Conservation (phyloP, 1,140 invertebrate genomes). For the Lasioglossum albipes region DNA sequence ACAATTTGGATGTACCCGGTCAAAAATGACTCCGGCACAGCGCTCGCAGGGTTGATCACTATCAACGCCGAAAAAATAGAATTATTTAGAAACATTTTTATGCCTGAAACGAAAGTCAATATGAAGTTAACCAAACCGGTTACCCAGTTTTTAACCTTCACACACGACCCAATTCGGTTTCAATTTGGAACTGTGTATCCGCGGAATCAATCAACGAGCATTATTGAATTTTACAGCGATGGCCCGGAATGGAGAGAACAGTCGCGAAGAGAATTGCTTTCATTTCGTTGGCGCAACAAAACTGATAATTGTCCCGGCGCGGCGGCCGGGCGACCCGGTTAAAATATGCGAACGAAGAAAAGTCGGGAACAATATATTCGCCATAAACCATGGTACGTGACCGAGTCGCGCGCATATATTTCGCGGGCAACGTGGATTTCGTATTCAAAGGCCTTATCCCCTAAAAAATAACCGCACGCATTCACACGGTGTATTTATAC, state of each 20-base stretch:
- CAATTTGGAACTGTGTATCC: too few relatives aligned
- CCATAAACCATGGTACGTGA: constrained; percentile 2
- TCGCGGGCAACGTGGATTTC: not conserved
- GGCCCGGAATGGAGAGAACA: not conserved
- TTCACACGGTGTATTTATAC: constrained; percentile 36
- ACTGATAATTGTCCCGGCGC: not conserved
- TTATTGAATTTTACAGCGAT: too few relatives aligned
- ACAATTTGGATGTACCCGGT: too few relatives aligned
- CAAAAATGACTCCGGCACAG: too few relatives aligned
- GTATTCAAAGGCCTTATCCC: constrained; percentile 11
- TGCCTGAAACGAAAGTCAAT: too few relatives aligned
- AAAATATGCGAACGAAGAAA: not conserved
- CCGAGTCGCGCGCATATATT: not conserved
- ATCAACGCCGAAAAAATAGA: too few relatives aligned
- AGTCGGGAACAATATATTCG: not conserved
- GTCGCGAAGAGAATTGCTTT: not conserved
- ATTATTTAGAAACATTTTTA: too few relatives aligned
- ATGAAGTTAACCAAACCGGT: too few relatives aligned
- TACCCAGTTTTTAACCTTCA: too few relatives aligned
- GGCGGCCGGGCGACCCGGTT: not conserved
- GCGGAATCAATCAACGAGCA: too few relatives aligned
- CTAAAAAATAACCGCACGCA: constrained; percentile 41
- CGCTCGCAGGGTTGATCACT: too few relatives aligned
- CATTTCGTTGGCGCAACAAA: not conserved
- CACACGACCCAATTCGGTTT: too few relatives aligned